Evolutionary conservation across 2,888 invertebrate genomes (phyloP).

Genomic region (Balanococcus diminutus): DNA sequence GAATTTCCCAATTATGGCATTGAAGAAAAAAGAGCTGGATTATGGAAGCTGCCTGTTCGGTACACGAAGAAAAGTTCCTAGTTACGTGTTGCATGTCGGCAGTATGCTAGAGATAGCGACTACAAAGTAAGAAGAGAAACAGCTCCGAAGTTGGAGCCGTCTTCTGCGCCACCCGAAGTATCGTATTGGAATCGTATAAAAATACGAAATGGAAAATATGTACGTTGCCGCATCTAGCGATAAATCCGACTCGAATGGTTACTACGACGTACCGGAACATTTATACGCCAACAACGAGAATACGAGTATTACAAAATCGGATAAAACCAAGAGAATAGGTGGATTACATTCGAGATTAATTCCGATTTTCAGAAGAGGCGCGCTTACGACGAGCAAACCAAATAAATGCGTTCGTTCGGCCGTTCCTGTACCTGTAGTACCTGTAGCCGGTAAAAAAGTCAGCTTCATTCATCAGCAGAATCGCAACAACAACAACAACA

Average conservation of each 20-base stretch:
- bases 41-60: no score
- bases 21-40: no score
- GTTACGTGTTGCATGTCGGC: no score
- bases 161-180: no score
- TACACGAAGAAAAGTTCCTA: no score
- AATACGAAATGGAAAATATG: background rate
- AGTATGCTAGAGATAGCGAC: no score
- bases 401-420: constrained; percentile 56
- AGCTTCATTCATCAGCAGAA: background rate
- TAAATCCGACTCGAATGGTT: background rate
- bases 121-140: no score
- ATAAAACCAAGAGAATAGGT: background rate
- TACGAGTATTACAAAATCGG: background rate
- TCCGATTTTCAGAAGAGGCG: background rate
- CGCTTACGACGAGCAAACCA: background rate
- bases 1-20: no score
- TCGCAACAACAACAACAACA: no score
- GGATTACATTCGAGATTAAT: background rate
- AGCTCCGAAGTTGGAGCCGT: no score
- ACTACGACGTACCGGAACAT: background rate
- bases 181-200: no score
- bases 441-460: background rate
- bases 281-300: background rate
- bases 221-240: background rate
- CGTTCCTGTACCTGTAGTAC: background rate